phyloP scores from a whole-genome alignment of 2,113 vertebrate genomes.

The Thamnophis sirtalis region DNA sequence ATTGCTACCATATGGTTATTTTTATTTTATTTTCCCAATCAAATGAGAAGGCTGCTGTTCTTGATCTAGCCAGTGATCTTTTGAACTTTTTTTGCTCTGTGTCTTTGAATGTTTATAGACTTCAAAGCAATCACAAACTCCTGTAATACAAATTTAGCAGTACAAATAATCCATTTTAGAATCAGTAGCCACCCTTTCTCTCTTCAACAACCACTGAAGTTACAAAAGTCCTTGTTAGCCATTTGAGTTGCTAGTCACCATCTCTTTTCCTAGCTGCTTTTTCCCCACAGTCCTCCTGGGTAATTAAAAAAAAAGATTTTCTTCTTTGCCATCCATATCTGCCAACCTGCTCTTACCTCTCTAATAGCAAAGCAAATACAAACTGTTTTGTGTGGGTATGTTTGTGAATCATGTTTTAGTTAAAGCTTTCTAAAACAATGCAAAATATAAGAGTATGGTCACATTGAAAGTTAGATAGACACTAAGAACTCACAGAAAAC shows the following conservation, averaged over 20 bases:
- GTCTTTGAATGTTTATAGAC: not conserved
- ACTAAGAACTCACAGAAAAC: not conserved
- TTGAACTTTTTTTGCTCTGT: not conserved
- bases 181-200: not conserved
- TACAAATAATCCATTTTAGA: not conserved
- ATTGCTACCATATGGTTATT: not conserved
- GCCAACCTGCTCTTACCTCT: not conserved
- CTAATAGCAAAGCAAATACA: not conserved
- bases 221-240: not conserved
- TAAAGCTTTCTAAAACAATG: not conserved
- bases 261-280: not conserved
- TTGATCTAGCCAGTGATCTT: not conserved
- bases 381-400: not conserved
- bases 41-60: not conserved
- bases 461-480: not conserved
- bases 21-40: not conserved
- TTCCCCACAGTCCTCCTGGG: not conserved
- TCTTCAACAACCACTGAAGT: not conserved
- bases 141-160: not conserved
- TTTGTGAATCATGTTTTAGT: not conserved
- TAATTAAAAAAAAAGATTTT: not conserved
- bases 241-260: not conserved
- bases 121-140: not conserved
- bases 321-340: not conserved
- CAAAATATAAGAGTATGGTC: not conserved